Evolutionary conservation across 30 jellyfish, hydroid and myxozoan species (phyloP).

Genomic region (Catostylus mosaicus): DNA sequence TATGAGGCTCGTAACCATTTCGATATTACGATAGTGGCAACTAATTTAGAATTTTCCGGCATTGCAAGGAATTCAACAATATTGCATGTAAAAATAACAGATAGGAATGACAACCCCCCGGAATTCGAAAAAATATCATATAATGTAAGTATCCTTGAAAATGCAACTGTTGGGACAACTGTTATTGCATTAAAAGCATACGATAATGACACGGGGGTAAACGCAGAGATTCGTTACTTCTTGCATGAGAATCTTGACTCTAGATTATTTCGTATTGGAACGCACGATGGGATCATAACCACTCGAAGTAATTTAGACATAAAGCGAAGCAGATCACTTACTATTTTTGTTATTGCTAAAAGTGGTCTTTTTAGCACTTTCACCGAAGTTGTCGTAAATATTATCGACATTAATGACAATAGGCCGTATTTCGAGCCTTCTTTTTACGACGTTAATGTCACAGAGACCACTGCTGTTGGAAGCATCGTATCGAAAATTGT

Average conservation of each 20-base stretch:
- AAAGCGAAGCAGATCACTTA: conserved; percentile 7
- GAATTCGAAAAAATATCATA: conserved; percentile 15
- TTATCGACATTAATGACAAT: conserved; percentile 76
- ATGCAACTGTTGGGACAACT: conserved; percentile 25
- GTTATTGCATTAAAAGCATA: conserved; percentile 42
- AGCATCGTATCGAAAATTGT: conserved; percentile 52
- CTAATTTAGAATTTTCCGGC: conserved; percentile 61
- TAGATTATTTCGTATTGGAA: conserved; percentile 34
- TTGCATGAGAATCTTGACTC: conserved; percentile 37
- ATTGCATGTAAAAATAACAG: conserved; percentile 32
- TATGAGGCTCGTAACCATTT: conserved; percentile 67
- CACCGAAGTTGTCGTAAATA: conserved; percentile 57
- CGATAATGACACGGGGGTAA: conserved; percentile 72
- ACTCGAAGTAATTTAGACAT: conserved; percentile 5
- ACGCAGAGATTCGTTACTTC: conserved; percentile 54
- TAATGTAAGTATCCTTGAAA: conserved; percentile 33
- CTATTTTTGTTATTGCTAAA: conserved; percentile 59
- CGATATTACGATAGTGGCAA: conserved; percentile 70
- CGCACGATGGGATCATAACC: conserved; percentile 34
- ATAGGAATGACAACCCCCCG: conserved; percentile 77
- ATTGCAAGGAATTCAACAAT: conserved; percentile 14
- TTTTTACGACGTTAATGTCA: conserved; percentile 32
- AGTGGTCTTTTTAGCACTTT: conserved; percentile 53
- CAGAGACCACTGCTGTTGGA: conserved; percentile 72
- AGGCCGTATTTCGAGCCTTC: conserved; percentile 68